Evolutionary conservation across 2,113 vertebrate species (phyloP), one percentile per base, ranked within the genome.

Genomic region (Gracilinanus agilis): DNA sequence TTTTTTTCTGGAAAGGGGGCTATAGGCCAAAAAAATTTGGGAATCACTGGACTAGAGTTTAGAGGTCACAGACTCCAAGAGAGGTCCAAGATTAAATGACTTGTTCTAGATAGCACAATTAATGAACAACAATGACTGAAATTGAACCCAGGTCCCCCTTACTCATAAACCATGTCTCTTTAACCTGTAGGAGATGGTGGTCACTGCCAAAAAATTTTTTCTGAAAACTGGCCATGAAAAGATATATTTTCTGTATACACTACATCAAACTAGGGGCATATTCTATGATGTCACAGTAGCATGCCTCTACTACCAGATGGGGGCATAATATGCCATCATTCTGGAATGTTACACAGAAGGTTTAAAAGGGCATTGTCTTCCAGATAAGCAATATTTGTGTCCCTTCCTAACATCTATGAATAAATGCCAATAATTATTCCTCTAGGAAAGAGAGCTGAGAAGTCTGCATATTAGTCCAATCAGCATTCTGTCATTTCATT

Each of bases 401-500:
- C 67, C 44, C 67, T 44, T 94, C 91, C 23, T 94, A 88, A 94
- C 0, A 88, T 0, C 53, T 58, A 3, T 88, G n/a, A 93, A 56
- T 10, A 92, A 96, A 91, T 93, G 8, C 8, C 56, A 90, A 53
- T 53, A 91, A 92, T 91, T 49, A 75, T 91, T 89, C 10, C 55
- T 44, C 10, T 29, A 91, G n/a, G 53, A 92, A 89, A 94, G 16
- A 61, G 3, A 21, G 23, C 29, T 91, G 94, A 55, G 53, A 23
- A 91, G 49, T 95, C 53, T 95, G 58, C 44, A 88, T 89, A 55
- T 34, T 16, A 93, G 11, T 27, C 10, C 88, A 93, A 49, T 92
- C 49, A 92, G 29, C 44, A 92, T 92, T 92, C 54, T 95, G 44
- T 9, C n/a, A 96, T 40, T 95, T 96, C 25, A 58, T 93, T 29